phyloP scores from a whole-genome alignment of 2,113 vertebrate genomes.

The Haemorhous mexicanus region DNA sequence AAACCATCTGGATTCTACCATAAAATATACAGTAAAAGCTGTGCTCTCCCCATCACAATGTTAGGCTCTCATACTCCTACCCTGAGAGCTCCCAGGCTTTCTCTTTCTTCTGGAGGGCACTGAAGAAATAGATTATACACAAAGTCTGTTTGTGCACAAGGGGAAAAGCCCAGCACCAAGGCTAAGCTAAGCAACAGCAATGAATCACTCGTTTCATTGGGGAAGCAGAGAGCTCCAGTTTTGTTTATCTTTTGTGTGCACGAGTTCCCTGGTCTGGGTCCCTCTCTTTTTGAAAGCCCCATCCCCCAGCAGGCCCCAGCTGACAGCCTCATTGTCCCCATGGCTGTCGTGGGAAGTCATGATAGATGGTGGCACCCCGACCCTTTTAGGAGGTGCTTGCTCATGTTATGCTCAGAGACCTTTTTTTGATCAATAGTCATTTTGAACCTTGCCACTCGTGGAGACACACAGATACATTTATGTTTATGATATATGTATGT shows the following conservation, averaged over 20 bases:
- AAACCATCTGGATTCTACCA: background rate
- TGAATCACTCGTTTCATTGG: background rate
- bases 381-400: constrained; percentile 24
- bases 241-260: constrained; percentile 3
- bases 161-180: background rate
- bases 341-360: constrained; percentile 22
- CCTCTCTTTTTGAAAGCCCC: background rate
- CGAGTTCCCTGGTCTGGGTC: background rate
- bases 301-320: background rate
- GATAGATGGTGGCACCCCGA: constrained; percentile 27
- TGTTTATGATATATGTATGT: background rate
- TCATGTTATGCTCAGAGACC: constrained; percentile 16
- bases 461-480: background rate
- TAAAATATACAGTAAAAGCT: background rate
- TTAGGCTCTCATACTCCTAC: background rate
- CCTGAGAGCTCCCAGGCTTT: background rate
- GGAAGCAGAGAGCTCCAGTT: background rate
- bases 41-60: background rate
- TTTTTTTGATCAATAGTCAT: constrained; percentile 51
- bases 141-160: background rate
- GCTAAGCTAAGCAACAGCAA: background rate
- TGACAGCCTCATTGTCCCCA: constrained; percentile 27
- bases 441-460: background rate
- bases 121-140: background rate
- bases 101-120: background rate